phyloP scores from a whole-genome alignment of 2,888 invertebrate species.

The Silvanus unidentatus region DNA sequence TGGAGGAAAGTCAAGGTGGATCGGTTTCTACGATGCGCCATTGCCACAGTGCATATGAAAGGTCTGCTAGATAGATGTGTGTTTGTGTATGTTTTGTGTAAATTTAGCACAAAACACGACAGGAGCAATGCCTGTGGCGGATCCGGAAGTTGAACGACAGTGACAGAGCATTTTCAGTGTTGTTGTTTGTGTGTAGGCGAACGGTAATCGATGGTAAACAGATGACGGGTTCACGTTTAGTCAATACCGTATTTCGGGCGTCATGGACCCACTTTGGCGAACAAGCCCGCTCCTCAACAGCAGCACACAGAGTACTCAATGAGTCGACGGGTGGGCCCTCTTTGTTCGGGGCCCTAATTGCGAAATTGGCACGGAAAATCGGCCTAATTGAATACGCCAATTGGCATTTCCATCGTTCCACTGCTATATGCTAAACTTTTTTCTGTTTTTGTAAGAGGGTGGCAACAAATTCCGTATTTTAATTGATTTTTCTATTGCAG shows the following conservation, averaged over 20 bases:
- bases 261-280: neutral
- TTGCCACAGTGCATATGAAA: conserved; percentile 22
- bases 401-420: no score
- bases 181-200: conserved; percentile 37
- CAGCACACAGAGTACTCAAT: no score
- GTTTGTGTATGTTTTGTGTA: conserved; percentile 18
- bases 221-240: conserved; percentile 40
- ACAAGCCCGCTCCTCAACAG: neutral
- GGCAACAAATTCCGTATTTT: conserved; percentile 3
- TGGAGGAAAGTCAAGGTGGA: conserved; percentile 20
- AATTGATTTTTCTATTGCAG: conserved; percentile 52
- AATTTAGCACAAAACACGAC: conserved; percentile 30
- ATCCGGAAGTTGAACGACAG: conserved; percentile 32
- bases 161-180: conserved; percentile 31
- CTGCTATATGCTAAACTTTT: no score
- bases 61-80: conserved; percentile 1
- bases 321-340: no score
- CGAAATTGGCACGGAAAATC: no score
- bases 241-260: conserved; percentile 20
- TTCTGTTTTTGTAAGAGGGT: neutral
- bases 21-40: conserved; percentile 22
- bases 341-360: no score
- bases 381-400: no score
- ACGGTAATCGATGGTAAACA: conserved; percentile 47
- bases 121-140: conserved; percentile 21